Conservation (phyloP, 2,888 invertebrate species). For the Meloe dianella region DNA sequence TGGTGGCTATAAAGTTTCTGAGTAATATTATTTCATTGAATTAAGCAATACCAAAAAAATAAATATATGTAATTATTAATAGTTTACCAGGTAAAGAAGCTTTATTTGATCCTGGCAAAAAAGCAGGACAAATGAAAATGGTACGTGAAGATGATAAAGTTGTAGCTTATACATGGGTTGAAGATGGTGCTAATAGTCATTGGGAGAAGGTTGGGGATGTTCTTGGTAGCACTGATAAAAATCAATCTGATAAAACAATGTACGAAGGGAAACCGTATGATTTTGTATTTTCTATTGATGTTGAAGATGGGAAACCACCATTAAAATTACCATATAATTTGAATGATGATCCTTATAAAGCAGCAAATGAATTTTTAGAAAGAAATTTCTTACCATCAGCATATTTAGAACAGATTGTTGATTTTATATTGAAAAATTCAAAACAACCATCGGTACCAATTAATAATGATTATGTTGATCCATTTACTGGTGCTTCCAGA, state of each 20-base stretch:
- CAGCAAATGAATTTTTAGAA: constrained; percentile 89
- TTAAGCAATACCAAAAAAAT: no score
- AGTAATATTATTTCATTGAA: no score
- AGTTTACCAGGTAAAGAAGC: constrained; percentile 84
- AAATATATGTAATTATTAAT: no score
- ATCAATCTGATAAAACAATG: constrained; percentile 74
- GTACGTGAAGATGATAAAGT: constrained; percentile 77
- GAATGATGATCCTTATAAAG: constrained; percentile 89
- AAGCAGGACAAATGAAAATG: constrained; percentile 86
- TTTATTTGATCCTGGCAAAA: constrained; percentile 75
- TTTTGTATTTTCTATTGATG: constrained; percentile 94
- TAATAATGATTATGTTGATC: constrained; percentile 65
- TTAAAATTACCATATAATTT: constrained; percentile 91
- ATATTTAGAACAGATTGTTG: constrained; percentile 88
- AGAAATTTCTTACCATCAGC: constrained; percentile 82
- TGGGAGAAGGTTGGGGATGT: constrained; percentile 93
- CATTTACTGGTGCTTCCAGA: constrained; percentile 70
- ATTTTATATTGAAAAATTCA: constrained; percentile 88
- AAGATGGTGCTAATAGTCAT: constrained; percentile 59
- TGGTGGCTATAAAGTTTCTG: constrained; percentile 84
- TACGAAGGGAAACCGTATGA: constrained; percentile 92
- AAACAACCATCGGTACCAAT: constrained; percentile 58
- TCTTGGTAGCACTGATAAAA: constrained; percentile 73
- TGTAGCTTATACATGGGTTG: constrained; percentile 84
- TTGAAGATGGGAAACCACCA: constrained; percentile 87